These are phyloP conservation scores for Alviniconcha strummeri DNA, from an alignment of 2,888 invertebrate genomes.

Conservation along the genomic window DNA sequence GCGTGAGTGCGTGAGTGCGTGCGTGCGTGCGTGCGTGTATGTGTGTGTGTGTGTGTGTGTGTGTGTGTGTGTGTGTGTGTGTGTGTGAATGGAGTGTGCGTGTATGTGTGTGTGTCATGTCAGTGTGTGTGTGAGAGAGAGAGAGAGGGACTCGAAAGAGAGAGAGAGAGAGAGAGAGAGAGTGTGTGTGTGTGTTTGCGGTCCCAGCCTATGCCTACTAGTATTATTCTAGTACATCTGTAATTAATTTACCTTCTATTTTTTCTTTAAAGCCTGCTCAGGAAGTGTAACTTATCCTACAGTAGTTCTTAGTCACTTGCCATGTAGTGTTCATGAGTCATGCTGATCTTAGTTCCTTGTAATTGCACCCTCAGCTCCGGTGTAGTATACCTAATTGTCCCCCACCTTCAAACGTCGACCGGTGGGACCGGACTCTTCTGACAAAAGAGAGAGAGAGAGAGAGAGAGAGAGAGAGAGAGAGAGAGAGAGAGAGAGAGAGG, in stretches of 20 bases:
- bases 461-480: constrained; percentile 3
- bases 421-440: too few relatives aligned
- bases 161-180: too few relatives aligned
- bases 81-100: too few relatives aligned
- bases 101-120: too few relatives aligned
- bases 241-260: not conserved
- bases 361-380: not conserved
- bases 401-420: not conserved
- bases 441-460: not conserved
- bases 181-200: not conserved
- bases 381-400: not conserved
- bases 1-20: too few relatives aligned
- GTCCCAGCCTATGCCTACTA: too few relatives aligned
- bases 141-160: too few relatives aligned
- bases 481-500: not conserved
- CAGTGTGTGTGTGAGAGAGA: too few relatives aligned
- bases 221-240: too few relatives aligned
- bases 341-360: not conserved
- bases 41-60: constrained; percentile 16
- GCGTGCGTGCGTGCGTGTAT: not conserved
- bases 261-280: not conserved
- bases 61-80: constrained; percentile 16
- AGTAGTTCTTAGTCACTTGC: not conserved
- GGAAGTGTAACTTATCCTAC: not conserved
- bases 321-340: not conserved